Evolutionary conservation across 2,888 invertebrate genomes (phyloP).

Genomic region (Zaprionus bogoriensis): DNA sequence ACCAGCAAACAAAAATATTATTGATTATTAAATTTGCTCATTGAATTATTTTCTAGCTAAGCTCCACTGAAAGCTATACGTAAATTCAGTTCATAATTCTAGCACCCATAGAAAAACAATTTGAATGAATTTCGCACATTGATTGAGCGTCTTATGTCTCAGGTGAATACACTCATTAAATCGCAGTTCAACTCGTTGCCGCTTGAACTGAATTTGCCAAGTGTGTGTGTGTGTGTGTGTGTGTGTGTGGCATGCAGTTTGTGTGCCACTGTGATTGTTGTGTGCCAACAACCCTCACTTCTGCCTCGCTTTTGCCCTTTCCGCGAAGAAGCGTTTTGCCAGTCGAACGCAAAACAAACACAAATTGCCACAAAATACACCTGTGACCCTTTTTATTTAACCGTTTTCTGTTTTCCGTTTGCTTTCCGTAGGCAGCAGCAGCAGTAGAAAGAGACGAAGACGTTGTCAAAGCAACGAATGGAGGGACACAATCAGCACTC

Average conservation of each 20-base stretch:
- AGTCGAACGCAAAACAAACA: conserved; percentile 37
- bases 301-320: neutral
- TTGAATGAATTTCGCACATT: neutral
- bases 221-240: conserved; percentile 23
- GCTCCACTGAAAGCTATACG: no score
- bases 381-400: conserved; percentile 57
- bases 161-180: conserved; percentile 18
- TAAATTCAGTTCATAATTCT: no score
- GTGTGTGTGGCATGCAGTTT: conserved; percentile 32
- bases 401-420: neutral
- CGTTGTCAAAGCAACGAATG: neutral
- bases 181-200: conserved; percentile 13
- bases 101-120: neutral
- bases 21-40: neutral
- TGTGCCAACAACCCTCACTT: neutral
- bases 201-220: neutral
- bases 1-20: no score
- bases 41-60: no score
- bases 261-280: conserved; percentile 20
- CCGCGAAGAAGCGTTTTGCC: conserved; percentile 15
- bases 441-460: no score
- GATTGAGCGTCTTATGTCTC: neutral
- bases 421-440: neutral
- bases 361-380: conserved; percentile 70
- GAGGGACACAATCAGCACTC: conserved; percentile 58